Conservation (phyloP, 1,140 invertebrate genomes). For the Lordiphosa collinella region DNA sequence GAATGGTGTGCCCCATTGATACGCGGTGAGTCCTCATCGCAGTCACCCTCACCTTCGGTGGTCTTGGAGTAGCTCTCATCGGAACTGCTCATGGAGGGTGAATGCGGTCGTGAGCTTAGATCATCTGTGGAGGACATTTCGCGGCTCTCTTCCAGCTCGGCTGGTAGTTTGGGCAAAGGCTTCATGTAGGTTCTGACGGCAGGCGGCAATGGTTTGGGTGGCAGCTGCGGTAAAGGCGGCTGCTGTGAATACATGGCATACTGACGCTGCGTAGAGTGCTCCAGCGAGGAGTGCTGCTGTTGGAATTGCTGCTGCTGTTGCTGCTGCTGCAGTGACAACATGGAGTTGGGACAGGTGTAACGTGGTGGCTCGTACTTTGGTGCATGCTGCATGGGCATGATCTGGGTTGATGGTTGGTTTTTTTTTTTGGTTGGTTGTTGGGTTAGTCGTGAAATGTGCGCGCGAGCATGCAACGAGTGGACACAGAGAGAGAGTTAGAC, state of each 20-base stretch:
- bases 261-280: conserved; percentile 80
- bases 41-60: conserved; percentile 80
- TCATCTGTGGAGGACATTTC: conserved; percentile 87
- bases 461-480: conserved; percentile 55
- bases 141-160: conserved; percentile 70
- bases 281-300: conserved; percentile 79
- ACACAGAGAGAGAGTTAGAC: conserved; percentile 43
- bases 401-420: conserved; percentile 47
- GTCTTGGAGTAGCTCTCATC: conserved; percentile 90
- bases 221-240: conserved; percentile 57
- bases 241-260: conserved; percentile 78
- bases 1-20: conserved; percentile 46
- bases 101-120: conserved; percentile 88
- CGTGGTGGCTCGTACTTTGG: conserved; percentile 80
- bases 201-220: conserved; percentile 44
- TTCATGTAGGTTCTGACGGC: conserved; percentile 79
- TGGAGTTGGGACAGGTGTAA: conserved; percentile 81
- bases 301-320: conserved; percentile 70
- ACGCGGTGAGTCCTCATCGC: conserved; percentile 74
- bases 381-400: conserved; percentile 78
- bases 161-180: conserved; percentile 82
- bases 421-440: conserved; percentile 14
- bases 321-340: conserved; percentile 80
- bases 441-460: conserved; percentile 37
- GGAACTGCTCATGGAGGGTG: conserved; percentile 88